Percentiles rank a stretch among this genome's conserved stretches.
Evolutionary conservation across 2,888 invertebrate species (phyloP).

Genomic region (Endomychus coccineus): DNA sequence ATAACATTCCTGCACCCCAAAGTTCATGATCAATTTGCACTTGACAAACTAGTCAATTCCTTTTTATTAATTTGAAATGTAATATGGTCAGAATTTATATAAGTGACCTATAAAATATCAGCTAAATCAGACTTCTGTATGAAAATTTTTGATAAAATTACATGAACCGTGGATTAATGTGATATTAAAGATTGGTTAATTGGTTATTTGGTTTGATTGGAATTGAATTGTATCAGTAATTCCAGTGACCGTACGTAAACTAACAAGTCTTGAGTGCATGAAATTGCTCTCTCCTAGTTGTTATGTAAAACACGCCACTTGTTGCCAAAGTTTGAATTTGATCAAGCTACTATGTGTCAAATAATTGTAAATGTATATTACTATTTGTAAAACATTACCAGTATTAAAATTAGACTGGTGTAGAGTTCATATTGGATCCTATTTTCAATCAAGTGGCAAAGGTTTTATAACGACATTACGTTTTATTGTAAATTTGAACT

Average conservation of each 20-base stretch:
- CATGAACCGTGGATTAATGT: conserved; percentile 38
- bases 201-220: conserved; percentile 33
- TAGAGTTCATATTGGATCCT: conserved; percentile 28
- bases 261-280: conserved; percentile 25
- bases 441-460: conserved; percentile 36
- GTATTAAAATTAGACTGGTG: conserved; percentile 10
- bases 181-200: conserved; percentile 30
- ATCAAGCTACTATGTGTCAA: conserved; percentile 15
- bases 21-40: too few species aligned
- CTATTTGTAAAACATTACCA: conserved; percentile 14
- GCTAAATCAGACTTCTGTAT: too few species aligned
- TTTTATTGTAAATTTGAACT: conserved; percentile 43
- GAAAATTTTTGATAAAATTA: too few species aligned
- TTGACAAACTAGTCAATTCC: too few species aligned
- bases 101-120: conserved; percentile 6
- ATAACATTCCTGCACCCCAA: too few species aligned
- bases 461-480: conserved; percentile 42
- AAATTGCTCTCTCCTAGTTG: conserved; percentile 27
- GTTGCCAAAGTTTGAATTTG: conserved; percentile 23
- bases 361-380: conserved; percentile 15
- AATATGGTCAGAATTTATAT: too few species aligned
- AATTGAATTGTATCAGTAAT: conserved; percentile 29
- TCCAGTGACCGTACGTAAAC: conserved; percentile 34
- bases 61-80: too few species aligned
- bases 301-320: conserved; percentile 30